Base-by-base conservation (phyloP, 2,113 vertebrate genomes). In the Urocynchramus pylzowi region DNA sequence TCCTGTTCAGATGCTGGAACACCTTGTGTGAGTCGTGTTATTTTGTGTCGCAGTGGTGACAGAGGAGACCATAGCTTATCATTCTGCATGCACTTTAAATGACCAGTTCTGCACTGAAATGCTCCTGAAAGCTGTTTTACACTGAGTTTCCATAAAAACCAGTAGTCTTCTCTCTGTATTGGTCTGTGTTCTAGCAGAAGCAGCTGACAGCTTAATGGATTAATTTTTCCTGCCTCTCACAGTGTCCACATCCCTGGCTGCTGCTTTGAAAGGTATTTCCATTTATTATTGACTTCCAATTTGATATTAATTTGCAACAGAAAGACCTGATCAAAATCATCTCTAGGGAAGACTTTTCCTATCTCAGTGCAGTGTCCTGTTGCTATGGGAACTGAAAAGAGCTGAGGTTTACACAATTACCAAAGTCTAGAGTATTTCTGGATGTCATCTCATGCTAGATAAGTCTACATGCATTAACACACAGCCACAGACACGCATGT, bases 281-380 rank as follows among this genome's bases (percentile, higher is more conserved):
- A 60, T 85, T 96, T 88, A 90, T 92, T 97, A 90, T 88, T 89
- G 76, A 87, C 84, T 95, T 95, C 68, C 82, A 91, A 89, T 95
- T 95, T 89, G 73, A 75, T 96, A 96, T 87, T 96, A 94, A 89
- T 94, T 94, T 91, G 52, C 68, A 95, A 59, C 65, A 91, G 64
- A 95, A 91, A 95, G 17, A 77, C 31, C 28, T 94, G 54, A 90
- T 97, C 92, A 91, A 90, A 97, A 87, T 81, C 63, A 22, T 54
- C 87, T 84, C 30, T 28, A 64, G 71, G 60, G 65, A 93, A 45
- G 82, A 86, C 41, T 70, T 26, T 78, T 63, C 65, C 16, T 86
- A 24, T 71, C 59, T 83, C 52, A 39, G 59, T 2, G 15, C 59
- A 88, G 22, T 50, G 70, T 42, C 23, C 19, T 35, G 76, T 95